Conservation (phyloP, 2,113 vertebrate species). For the Tretioscincus oriximinensis region DNA sequence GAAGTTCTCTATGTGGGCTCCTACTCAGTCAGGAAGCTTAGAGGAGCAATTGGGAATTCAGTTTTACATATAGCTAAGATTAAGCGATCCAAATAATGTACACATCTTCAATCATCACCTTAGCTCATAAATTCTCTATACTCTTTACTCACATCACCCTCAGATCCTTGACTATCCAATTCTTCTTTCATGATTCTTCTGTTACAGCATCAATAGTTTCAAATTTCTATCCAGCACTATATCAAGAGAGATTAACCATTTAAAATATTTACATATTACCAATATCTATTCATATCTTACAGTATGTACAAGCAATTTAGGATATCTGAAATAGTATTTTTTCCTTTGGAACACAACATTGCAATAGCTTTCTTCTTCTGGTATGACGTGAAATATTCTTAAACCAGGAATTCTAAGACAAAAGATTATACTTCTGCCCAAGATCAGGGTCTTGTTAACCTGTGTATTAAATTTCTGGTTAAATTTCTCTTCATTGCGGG, state of each 20-base stretch:
- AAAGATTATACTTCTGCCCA: too few species aligned
- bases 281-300: accelerated
- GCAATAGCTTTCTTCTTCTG: too few species aligned
- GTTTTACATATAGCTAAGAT: too few species aligned
- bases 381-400: too few species aligned
- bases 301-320: background rate
- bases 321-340: accelerated
- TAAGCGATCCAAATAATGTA: background rate
- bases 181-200: constrained; percentile 25
- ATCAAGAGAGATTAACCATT: background rate
- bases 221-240: constrained; percentile 7
- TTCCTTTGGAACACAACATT: too few species aligned
- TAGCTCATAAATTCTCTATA: background rate
- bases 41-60: too few species aligned
- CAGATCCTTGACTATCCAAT: background rate
- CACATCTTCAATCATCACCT: background rate
- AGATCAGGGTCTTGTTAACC: too few species aligned
- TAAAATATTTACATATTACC: background rate
- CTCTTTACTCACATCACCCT: constrained; percentile 3
- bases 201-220: background rate
- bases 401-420: too few species aligned
- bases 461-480: too few species aligned
- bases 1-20: too few species aligned
- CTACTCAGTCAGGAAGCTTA: too few species aligned
- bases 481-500: too few species aligned